Evolutionary conservation across 2,888 invertebrate genomes (phyloP).

Genomic region (Spicauda simplicius): DNA sequence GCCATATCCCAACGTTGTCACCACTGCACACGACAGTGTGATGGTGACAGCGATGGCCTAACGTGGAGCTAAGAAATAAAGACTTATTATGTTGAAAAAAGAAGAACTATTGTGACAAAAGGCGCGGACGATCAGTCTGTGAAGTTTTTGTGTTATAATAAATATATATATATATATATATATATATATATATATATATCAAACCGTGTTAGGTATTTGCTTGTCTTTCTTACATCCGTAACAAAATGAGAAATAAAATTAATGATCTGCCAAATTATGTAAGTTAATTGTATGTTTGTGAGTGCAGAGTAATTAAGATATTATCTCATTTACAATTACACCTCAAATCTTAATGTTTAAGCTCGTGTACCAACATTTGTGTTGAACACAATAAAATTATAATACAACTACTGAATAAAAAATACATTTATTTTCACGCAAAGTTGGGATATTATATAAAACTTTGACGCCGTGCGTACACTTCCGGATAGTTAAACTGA

Average conservation of each 20-base stretch:
- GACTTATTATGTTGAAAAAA: no score
- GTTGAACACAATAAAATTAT: conserved; percentile 6
- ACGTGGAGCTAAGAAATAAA: no score
- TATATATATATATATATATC: no score
- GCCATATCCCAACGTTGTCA: no score
- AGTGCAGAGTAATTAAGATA: conserved; percentile 11
- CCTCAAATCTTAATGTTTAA: conserved; percentile 9
- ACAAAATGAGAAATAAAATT: not conserved
- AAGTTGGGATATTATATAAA: not conserved
- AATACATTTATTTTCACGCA: not conserved
- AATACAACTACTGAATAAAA: not conserved
- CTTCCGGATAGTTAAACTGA: not conserved
- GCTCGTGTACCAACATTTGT: conserved; percentile 1
- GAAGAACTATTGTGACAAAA: no score
- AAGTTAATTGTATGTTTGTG: conserved; percentile 6
- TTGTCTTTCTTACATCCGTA: not conserved
- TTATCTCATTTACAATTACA: conserved; percentile 1
- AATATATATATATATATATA: no score
- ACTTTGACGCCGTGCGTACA: not conserved
- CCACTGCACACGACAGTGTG: no score
- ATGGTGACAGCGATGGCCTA: no score
- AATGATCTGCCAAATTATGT: conserved; percentile 1
- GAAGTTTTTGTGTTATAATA: no score
- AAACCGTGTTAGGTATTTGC: no score
- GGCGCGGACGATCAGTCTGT: no score